phyloP scores from a whole-genome alignment of 2,888 invertebrate genomes.

The Tetramorium bicarinatum region DNA sequence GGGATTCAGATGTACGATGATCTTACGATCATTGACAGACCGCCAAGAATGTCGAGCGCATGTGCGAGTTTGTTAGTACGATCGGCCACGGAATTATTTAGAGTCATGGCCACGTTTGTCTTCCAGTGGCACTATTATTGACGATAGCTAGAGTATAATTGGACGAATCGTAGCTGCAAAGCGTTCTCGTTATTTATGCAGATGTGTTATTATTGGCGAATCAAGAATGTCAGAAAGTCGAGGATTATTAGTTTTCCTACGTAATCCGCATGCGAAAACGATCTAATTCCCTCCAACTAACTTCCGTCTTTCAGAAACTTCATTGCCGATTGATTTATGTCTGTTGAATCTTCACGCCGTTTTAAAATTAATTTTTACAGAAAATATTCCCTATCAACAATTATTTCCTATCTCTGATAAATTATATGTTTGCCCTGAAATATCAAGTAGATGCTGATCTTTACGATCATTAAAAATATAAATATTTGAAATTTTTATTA shows the following conservation, averaged over 20 bases:
- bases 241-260: slow-evolving; percentile 31
- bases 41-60: slow-evolving; percentile 39
- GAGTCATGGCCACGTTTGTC: slow-evolving; percentile 41
- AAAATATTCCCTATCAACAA: slow-evolving; percentile 7
- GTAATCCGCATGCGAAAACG: not conserved
- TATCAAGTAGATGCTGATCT: not conserved
- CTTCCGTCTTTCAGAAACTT: slow-evolving; percentile 3
- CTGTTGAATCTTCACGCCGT: not conserved
- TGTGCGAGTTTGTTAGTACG: slow-evolving; percentile 7
- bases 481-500: slow-evolving; percentile 3
- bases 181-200: slow-evolving; percentile 1
- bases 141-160: slow-evolving; percentile 22
- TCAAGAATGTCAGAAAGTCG: not conserved
- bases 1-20: not conserved
- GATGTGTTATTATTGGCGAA: slow-evolving; percentile 34
- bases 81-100: slow-evolving; percentile 46
- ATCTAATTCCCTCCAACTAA: not conserved
- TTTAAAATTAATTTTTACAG: slow-evolving; percentile 10
- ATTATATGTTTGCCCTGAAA: not conserved
- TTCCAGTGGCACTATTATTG: slow-evolving; percentile 29
- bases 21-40: slow-evolving; percentile 24
- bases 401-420: not conserved
- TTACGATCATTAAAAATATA: not conserved
- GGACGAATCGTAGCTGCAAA: not conserved
- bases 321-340: not conserved